Percentiles rank a stretch among this genome's conserved stretches.
Conservation (phyloP, 2,888 invertebrate species). For the Nineta flava region DNA sequence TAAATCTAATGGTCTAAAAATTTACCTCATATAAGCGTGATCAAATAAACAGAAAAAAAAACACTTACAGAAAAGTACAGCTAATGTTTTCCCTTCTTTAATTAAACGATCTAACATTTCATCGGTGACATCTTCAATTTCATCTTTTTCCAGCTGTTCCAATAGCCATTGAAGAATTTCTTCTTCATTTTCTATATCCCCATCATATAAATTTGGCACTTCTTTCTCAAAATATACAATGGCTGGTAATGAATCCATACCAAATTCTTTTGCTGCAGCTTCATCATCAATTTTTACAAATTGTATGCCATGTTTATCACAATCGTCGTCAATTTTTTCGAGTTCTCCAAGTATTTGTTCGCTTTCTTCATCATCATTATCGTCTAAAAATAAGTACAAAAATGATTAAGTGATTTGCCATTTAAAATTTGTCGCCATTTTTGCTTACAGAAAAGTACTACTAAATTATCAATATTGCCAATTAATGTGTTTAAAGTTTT, state of each 20-base stretch:
- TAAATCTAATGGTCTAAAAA: no score
- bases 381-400: slow-evolving; percentile 42
- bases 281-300: slow-evolving; percentile 85
- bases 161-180: slow-evolving; percentile 78
- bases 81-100: slow-evolving; percentile 75
- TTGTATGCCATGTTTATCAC: slow-evolving; percentile 80
- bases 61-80: slow-evolving; percentile 76
- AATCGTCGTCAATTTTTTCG: slow-evolving; percentile 88
- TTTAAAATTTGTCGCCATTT: not conserved
- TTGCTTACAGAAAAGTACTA: slow-evolving; percentile 78
- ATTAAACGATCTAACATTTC: slow-evolving; percentile 84
- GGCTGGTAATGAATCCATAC: slow-evolving; percentile 64
- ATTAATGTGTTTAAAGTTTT: slow-evolving; percentile 78
- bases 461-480: slow-evolving; percentile 77
- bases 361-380: slow-evolving; percentile 78
- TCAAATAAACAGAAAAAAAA: no score
- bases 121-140: slow-evolving; percentile 89
- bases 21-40: no score
- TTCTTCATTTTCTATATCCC: slow-evolving; percentile 76
- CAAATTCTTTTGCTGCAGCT: slow-evolving; percentile 70
- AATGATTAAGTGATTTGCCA: not conserved
- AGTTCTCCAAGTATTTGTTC: slow-evolving; percentile 71
- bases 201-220: slow-evolving; percentile 84
- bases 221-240: slow-evolving; percentile 89
- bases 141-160: slow-evolving; percentile 76